A percentile compares a stretch with the other conserved stretches of the same genome.
These are phyloP conservation scores for Aphelinus atriplicis DNA, from an alignment of 1,140 invertebrate species.

Conservation along the genomic window DNA sequence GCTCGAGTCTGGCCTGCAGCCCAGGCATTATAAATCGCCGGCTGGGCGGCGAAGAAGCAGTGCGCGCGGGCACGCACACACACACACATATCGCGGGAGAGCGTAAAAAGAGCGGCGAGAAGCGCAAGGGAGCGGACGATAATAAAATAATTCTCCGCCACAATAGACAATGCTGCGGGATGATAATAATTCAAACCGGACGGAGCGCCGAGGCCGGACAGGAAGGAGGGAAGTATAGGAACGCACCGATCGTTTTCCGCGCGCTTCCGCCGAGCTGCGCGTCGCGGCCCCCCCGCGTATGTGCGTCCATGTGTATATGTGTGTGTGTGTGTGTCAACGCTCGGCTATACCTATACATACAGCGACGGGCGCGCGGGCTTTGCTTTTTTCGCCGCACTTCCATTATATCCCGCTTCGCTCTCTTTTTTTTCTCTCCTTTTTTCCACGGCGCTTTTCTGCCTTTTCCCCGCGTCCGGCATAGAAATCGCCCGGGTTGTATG, in stretches of 20 bases:
- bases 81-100: not conserved
- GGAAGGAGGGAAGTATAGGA: slow-evolving; percentile 26
- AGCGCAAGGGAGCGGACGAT: slow-evolving; percentile 53
- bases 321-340: not conserved
- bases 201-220: slow-evolving; percentile 41
- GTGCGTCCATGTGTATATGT: not conserved
- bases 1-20: not conserved
- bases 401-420: slow-evolving; percentile 2
- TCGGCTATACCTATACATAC: too few relatives aligned
- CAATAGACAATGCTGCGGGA: slow-evolving; percentile 61
- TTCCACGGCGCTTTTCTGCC: not conserved
- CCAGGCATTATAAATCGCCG: too few relatives aligned
- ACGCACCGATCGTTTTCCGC: slow-evolving; percentile 53
- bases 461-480: not conserved
- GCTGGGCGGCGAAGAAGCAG: slow-evolving; percentile 13
- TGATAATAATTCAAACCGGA: slow-evolving; percentile 63
- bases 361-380: too few relatives aligned
- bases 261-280: slow-evolving; percentile 46
- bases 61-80: not conserved
- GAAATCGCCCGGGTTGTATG: not conserved
- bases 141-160: slow-evolving; percentile 65
- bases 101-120: slow-evolving; percentile 23
- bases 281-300: slow-evolving; percentile 33
- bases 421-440: slow-evolving; percentile 4
- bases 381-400: too few relatives aligned